phyloP scores from a whole-genome alignment of 2,888 invertebrate species.

The Heliconius erato region DNA sequence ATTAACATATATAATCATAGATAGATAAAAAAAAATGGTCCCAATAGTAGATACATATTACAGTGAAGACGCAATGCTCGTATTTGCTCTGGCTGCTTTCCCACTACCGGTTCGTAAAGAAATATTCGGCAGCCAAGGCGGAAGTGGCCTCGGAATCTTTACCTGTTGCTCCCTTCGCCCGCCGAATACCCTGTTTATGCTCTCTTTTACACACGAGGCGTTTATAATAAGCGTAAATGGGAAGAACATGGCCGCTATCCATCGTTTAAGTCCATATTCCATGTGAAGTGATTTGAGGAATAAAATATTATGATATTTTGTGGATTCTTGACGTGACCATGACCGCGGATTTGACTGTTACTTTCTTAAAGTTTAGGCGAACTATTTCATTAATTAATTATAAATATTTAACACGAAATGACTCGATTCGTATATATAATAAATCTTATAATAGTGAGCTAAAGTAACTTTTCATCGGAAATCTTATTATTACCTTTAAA shows the following conservation, averaged over 20 bases:
- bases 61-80: constrained; percentile 54
- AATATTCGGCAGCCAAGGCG: constrained; percentile 86
- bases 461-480: not conserved
- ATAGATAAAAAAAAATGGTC: not conserved
- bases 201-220: constrained; percentile 70
- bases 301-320: constrained; percentile 78
- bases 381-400: not conserved
- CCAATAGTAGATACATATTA: constrained; percentile 16
- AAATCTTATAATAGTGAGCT: not conserved
- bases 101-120: constrained; percentile 86
- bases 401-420: not conserved
- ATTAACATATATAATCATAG: not conserved
- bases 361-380: constrained; percentile 63
- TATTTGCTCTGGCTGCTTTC: constrained; percentile 81
- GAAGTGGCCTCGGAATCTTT: constrained; percentile 87
- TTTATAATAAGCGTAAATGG: constrained; percentile 64
- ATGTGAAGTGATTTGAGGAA: constrained; percentile 79
- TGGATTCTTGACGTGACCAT: constrained; percentile 69
- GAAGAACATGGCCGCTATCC: constrained; percentile 53
- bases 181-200: constrained; percentile 69
- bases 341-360: constrained; percentile 77
- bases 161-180: constrained; percentile 86
- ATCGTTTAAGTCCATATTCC: constrained; percentile 58
- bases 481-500: not conserved
- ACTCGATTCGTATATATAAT: not conserved